Evolutionary conservation across 2,797 vertebrate species (phyloP), one percentile per base, ranked within the genome.

Genomic region (Octomys mimax): DNA sequence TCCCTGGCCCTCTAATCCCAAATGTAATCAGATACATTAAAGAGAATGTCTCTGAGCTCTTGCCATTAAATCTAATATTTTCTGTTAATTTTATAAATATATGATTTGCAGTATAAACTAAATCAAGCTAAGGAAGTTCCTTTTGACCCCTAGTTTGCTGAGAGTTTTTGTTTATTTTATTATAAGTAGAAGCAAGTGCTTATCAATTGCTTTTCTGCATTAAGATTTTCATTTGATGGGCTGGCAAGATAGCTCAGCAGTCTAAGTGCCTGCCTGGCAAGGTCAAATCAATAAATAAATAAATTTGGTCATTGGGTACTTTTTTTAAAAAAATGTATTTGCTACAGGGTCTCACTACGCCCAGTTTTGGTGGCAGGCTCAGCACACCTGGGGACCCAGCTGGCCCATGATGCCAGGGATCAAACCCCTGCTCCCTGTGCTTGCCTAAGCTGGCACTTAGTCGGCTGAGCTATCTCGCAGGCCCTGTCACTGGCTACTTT

Each of bases 141-240:
- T 21, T 96, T 93, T 62, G 61, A 62, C 54, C 68, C 42, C 64
- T 90, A 59, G 70, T 80, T 90, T 84, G 26, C 64, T 92, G 46
- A 73, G 62, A 92, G 26, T 57, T 94, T 86, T 88, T 57, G 2
- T 89, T 70, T 81, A 62, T 59, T 73, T 94, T 79, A 54, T 93
- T 87, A 84, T 64, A 75, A 89, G 64, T 62, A 93, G 26, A 52
- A 75, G 14, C 52, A 10, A 61, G n/a, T 28, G n/a, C 80, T 73
- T 91, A 68, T 75, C 86, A 87, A 61, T 83, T 92, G 31, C 2
- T 64, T 79, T 93, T 80, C 90, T 49, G 14, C 22, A 3, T 68
- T 54, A 42, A 52, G 6, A 66, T 83, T 93, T 89, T 89, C 49
- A 36, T 52, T 4, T 57, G 54, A 14, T 57, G 54, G 54, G 54